Evolutionary conservation across 2,888 invertebrate species (phyloP).

Genomic region (Euclidia mi): DNA sequence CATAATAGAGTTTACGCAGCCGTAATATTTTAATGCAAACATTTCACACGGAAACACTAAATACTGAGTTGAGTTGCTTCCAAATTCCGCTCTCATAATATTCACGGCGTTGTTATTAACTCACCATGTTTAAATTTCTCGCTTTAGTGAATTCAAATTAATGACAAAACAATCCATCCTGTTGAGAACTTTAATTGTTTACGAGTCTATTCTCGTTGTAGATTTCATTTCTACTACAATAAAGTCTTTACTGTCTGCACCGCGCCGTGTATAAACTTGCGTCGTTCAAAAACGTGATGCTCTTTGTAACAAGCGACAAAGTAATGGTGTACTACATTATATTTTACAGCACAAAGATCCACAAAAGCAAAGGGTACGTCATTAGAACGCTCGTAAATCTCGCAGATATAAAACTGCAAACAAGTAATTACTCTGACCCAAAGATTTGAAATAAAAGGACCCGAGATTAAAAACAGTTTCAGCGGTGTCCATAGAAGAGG

Average conservation of each 20-base stretch:
- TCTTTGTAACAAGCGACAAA: constrained; percentile 31
- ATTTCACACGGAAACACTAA: constrained; percentile 9
- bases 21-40: constrained; percentile 9
- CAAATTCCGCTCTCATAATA: constrained; percentile 29
- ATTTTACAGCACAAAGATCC: constrained; percentile 32
- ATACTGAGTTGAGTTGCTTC: constrained; percentile 19
- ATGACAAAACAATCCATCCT: constrained; percentile 37
- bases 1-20: constrained; percentile 14
- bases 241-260: constrained; percentile 31
- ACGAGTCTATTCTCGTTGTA: constrained; percentile 32
- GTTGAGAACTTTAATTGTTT: constrained; percentile 48
- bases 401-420: constrained; percentile 56
- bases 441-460: constrained; percentile 57
- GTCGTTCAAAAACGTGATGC: constrained; percentile 21
- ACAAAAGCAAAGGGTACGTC: constrained; percentile 40
- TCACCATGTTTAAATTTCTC: constrained; percentile 27
- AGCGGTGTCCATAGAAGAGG: constrained; percentile 55
- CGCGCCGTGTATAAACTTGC: constrained; percentile 28
- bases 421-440: constrained; percentile 56
- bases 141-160: constrained; percentile 35
- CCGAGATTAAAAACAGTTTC: constrained; percentile 58
- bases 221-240: constrained; percentile 32
- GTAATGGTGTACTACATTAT: constrained; percentile 33
- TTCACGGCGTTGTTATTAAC: constrained; percentile 24
- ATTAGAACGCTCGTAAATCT: constrained; percentile 51